These are phyloP conservation scores for Myotis yumanensis DNA, from an alignment of 2,113 vertebrate genomes.

Conservation along the genomic window DNA sequence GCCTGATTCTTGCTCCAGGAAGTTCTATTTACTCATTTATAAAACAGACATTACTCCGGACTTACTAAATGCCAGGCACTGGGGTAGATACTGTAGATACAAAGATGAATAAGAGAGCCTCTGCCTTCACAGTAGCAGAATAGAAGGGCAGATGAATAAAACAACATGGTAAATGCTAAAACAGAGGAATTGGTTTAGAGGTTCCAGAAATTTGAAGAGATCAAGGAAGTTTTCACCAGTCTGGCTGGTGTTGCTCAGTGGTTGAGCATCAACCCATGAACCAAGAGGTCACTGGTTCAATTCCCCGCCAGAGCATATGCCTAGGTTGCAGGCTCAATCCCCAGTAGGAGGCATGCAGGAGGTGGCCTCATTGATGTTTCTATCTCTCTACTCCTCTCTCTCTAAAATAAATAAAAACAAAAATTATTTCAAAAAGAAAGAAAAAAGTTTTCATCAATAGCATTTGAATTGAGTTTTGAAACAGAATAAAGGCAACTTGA, in stretches of 20 bases:
- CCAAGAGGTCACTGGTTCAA: too few species aligned
- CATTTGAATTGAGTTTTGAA: conserved; percentile 3
- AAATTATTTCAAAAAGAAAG: too few species aligned
- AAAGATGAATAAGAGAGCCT: not conserved
- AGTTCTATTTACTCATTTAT: conserved; percentile 1
- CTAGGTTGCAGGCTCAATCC: too few species aligned
- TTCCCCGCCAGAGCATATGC: too few species aligned
- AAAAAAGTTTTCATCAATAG: not conserved
- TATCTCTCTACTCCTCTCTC: too few species aligned
- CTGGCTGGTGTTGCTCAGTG: too few species aligned
- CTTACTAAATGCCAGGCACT: not conserved
- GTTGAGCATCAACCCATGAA: too few species aligned
- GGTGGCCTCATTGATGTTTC: too few species aligned
- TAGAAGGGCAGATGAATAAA: not conserved
- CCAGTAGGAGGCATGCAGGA: too few species aligned
- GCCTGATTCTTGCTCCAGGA: not conserved
- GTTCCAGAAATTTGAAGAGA: not conserved
- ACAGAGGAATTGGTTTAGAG: not conserved
- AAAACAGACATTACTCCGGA: not conserved
- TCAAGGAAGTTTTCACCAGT: not conserved
- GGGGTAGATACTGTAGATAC: not conserved
- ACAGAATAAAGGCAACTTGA: not conserved
- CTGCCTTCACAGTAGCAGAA: not conserved
- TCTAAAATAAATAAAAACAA: too few species aligned
- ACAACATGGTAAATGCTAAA: not conserved